Evolutionary conservation across 2,888 invertebrate genomes (phyloP), one percentile per base, ranked within the genome.

Genomic region (Corythucha ciliata): DNA sequence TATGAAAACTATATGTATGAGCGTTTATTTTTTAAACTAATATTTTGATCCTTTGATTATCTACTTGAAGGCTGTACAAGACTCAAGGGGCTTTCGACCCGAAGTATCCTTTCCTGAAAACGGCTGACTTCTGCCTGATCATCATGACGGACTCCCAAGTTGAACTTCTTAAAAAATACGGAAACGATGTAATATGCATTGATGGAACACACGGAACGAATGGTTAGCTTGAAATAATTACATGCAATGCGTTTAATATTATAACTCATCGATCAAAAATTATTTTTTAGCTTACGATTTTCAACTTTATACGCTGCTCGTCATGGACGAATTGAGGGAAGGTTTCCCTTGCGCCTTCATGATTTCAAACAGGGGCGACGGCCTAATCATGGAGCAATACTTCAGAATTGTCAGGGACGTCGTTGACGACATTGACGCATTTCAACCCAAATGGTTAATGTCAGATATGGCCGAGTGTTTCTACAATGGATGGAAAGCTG

Each of bases 401-500:
- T 20, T 39, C 18, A 5, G 14, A 16, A 22, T 12, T 22, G 18
- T 39, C n/a, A n/a, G n/a, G n/a, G n/a, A n/a, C n/a, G n/a, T n/a
- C n/a, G n/a, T n/a, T n/a, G n/a, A n/a, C n/a, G n/a, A n/a, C 39
- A 39, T 39, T 39, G 41, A 8, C 16, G 22, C 41, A 6, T 52
- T 61, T 6, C 29, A 55, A 16, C 16, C 55, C 7, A 55, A 58
- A 37, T 32, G 56, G n/a, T 61, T 63, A 37, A 62, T 63, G 61
- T 58, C 60, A 1, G 61, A 63, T 42, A 57, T 58, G 52, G 59
- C 52, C 5, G 50, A 57, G 10, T 36, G 54, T 8, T 63, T 57
- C 29, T 60, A 54, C 42, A 60, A 57, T 36, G 60, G 59, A 22
- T 63, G 62, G 61, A 27, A 40, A n/a, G n/a, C n/a, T n/a, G n/a